Evolutionary conservation across 1,140 invertebrate species (phyloP).

Genomic region (Ostrea denselamellosa): DNA sequence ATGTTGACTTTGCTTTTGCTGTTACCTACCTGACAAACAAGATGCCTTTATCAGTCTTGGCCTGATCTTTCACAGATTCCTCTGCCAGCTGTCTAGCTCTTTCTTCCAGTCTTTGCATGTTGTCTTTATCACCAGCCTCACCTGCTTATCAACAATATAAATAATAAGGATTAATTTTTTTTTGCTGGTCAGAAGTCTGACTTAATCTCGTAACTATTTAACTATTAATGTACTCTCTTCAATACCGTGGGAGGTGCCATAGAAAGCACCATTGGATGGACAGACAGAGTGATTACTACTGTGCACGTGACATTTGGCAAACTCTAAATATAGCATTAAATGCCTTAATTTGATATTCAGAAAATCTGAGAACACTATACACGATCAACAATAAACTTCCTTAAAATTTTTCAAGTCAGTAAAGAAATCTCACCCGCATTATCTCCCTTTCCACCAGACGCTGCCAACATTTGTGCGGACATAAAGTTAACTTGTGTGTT

Average conservation of each 20-base stretch:
- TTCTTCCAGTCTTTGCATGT: slow-evolving; percentile 92
- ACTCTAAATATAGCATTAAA: background rate
- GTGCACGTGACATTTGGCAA: background rate
- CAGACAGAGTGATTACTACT: too few species aligned
- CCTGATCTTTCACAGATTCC: slow-evolving; percentile 74
- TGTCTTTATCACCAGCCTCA: slow-evolving; percentile 79
- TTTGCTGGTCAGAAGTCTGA: too few species aligned
- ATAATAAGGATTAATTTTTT: background rate
- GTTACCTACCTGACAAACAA: slow-evolving; percentile 78
- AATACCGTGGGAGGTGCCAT: too few species aligned
- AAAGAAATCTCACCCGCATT: slow-evolving; percentile 52
- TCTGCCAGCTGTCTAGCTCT: slow-evolving; percentile 84
- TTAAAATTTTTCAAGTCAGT: too few species aligned
- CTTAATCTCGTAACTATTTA: too few species aligned
- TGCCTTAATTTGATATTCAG: too few species aligned
- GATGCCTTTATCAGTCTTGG: slow-evolving; percentile 75
- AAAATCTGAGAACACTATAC: background rate
- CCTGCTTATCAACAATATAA: background rate
- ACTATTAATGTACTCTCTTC: too few species aligned
- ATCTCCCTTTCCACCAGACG: slow-evolving; percentile 73
- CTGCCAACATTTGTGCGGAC: slow-evolving; percentile 96
- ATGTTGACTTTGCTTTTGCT: background rate
- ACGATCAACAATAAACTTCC: background rate
- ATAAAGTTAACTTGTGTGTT: slow-evolving; percentile 92
- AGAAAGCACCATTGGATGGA: too few species aligned